Percentiles rank a stretch among this genome's conserved stretches.
Evolutionary conservation across 2,113 vertebrate genomes (phyloP).

Genomic region (Delphinus delphis): DNA sequence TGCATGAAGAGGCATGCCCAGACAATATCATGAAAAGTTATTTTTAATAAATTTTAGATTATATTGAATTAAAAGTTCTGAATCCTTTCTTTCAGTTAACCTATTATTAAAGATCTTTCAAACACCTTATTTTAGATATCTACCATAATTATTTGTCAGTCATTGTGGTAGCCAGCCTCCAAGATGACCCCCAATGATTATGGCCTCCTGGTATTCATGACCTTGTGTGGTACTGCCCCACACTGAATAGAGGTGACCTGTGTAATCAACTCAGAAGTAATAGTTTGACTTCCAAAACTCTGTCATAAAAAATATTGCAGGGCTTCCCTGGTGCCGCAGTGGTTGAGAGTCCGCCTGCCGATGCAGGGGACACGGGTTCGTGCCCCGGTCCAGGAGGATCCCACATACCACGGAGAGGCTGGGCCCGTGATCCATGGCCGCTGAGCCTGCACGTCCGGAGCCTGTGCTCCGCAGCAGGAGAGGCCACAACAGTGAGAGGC

Average conservation of each 20-base stretch:
- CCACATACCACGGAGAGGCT: accelerated
- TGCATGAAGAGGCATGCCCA: neutral
- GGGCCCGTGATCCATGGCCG: no score
- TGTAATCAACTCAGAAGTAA: neutral
- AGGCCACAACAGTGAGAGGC: no score
- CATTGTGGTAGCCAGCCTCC: neutral
- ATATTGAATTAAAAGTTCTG: neutral
- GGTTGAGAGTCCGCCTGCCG: no score
- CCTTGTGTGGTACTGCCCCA: neutral
- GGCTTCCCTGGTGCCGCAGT: no score
- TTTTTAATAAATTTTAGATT: neutral
- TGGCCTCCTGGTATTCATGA: neutral
- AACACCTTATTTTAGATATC: neutral
- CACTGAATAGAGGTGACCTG: neutral
- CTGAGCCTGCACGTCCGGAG: no score
- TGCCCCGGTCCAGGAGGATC: no score
- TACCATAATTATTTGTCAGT: neutral
- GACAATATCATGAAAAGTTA: neutral
- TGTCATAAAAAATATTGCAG: neutral
- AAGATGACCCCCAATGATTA: neutral
- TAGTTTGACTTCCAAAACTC: neutral
- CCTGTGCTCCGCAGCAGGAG: no score
- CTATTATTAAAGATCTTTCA: neutral
- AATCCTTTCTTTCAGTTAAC: neutral
- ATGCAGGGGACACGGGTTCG: no score